These are phyloP conservation scores for Tringa solitaria DNA, from an alignment of 2,113 vertebrate species.

Conservation along the genomic window DNA sequence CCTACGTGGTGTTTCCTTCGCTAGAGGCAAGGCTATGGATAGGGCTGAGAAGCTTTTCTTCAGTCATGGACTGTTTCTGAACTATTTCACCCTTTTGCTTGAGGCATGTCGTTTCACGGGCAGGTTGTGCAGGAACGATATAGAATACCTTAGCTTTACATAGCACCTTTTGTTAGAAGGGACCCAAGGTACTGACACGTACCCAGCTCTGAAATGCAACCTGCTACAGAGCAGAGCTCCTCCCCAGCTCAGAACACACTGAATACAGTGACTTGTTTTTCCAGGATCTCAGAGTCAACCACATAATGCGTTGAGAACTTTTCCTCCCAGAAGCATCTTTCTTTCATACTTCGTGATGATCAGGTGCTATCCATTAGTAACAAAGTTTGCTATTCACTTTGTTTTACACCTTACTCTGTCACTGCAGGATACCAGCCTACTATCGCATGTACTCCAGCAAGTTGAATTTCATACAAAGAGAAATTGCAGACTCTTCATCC, in stretches of 20 bases:
- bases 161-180: background rate
- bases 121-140: background rate
- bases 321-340: background rate
- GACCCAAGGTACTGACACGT: background rate
- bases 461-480: background rate
- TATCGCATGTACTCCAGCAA: background rate
- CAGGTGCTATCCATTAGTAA: background rate
- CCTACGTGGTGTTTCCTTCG: background rate
- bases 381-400: background rate
- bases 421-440: background rate
- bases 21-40: background rate
- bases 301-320: background rate
- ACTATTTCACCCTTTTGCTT: background rate
- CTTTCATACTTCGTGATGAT: background rate
- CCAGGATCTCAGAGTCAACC: background rate
- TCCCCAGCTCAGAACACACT: background rate
- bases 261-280: background rate
- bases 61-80: background rate
- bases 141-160: background rate
- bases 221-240: background rate
- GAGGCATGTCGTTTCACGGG: fast-evolving
- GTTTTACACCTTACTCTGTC: background rate
- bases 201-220: background rate
- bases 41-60: background rate
- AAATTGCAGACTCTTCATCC: background rate